These are phyloP conservation scores for Drepana arcuata DNA, from an alignment of 1,140 invertebrate species.

Conservation along the genomic window DNA sequence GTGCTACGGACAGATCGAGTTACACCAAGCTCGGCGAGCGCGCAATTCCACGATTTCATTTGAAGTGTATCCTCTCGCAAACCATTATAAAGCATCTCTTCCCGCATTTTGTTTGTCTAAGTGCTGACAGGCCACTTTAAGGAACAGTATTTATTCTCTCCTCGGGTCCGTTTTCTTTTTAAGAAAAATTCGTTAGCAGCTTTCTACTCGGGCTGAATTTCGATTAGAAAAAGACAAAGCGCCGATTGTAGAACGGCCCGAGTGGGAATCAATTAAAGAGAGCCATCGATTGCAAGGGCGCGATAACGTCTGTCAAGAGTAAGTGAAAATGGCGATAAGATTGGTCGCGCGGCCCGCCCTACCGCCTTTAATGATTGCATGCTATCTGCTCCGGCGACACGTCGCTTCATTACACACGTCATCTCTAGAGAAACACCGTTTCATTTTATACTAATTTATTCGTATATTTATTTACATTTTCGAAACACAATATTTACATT, in stretches of 20 bases:
- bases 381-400: no score
- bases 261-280: constrained; percentile 59
- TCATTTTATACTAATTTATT: constrained; percentile 60
- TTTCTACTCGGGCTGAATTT: constrained; percentile 37
- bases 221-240: constrained; percentile 58
- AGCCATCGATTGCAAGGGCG: constrained; percentile 32
- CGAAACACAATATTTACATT: constrained; percentile 56
- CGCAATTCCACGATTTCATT: no score
- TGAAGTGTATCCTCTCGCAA: no score
- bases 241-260: constrained; percentile 34
- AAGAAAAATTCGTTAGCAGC: constrained; percentile 41
- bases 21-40: no score
- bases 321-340: constrained; percentile 37
- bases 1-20: no score
- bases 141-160: constrained; percentile 22
- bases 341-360: constrained; percentile 20
- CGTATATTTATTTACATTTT: constrained; percentile 60
- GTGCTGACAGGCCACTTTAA: constrained; percentile 18
- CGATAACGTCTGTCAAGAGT: constrained; percentile 44
- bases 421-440: not conserved
- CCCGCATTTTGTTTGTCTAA: constrained; percentile 13
- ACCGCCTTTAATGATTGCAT: no score
- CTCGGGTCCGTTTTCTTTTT: constrained; percentile 21
- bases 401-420: constrained; percentile 3
- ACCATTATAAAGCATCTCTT: constrained; percentile 14